phyloP scores from a whole-genome alignment of 2,888 invertebrate genomes.

The Julus scanicus region DNA sequence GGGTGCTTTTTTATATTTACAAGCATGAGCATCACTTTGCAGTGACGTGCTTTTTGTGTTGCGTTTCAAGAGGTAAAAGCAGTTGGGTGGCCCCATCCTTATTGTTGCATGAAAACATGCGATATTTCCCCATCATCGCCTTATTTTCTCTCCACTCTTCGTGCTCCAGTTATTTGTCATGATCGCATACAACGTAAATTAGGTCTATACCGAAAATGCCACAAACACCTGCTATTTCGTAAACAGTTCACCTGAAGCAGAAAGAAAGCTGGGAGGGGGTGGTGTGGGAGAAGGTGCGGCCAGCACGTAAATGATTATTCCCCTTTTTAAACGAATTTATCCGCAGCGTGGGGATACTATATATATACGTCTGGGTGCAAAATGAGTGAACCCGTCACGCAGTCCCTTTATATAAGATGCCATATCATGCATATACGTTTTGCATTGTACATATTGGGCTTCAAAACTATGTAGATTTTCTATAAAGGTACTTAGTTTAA shows the following conservation, averaged over 20 bases:
- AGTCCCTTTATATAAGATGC: neutral
- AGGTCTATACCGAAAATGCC: slow-evolving; percentile 17
- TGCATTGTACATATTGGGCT: too few species aligned
- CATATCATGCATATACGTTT: neutral
- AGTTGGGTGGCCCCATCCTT: neutral
- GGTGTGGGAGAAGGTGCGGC: neutral
- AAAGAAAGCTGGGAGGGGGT: neutral
- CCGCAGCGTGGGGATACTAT: neutral
- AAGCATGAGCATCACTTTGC: neutral
- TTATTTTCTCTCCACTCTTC: slow-evolving; percentile 24
- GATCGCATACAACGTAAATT: slow-evolving; percentile 28
- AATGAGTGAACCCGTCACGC: neutral
- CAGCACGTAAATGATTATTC: neutral
- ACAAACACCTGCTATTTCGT: slow-evolving; percentile 30
- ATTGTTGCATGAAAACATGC: slow-evolving; percentile 11
- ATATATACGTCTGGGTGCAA: neutral
- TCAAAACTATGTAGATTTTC: too few species aligned
- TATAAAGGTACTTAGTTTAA: too few species aligned
- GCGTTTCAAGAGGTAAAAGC: neutral
- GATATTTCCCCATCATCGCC: slow-evolving; percentile 24
- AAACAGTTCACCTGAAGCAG: slow-evolving; percentile 17
- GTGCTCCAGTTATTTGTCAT: slow-evolving; percentile 35
- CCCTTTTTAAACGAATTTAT: neutral
- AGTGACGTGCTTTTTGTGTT: neutral
- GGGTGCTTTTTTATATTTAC: neutral